Conservation (phyloP, 2,888 invertebrate genomes). For the Tetheella fluctuosa region DNA sequence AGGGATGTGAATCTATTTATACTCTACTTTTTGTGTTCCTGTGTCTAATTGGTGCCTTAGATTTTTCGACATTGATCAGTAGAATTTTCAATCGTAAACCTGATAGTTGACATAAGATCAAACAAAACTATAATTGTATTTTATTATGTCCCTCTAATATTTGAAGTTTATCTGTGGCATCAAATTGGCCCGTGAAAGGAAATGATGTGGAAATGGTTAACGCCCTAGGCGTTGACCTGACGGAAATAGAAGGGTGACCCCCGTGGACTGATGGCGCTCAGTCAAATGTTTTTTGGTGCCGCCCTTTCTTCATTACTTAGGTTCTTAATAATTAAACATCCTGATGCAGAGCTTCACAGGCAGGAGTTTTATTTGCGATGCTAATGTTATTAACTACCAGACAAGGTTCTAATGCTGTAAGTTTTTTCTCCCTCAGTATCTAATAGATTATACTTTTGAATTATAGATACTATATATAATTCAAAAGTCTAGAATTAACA, state of each 20-base stretch:
- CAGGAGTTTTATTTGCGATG: not conserved
- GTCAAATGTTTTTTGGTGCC: constrained; percentile 23
- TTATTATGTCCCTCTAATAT: no score
- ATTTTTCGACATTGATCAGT: not conserved
- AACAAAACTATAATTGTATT: no score
- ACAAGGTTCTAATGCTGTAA: not conserved
- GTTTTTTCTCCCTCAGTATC: no score
- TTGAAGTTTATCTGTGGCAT: constrained; percentile 36
- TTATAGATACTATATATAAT: no score
- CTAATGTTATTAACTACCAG: not conserved
- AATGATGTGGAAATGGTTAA: constrained; percentile 74
- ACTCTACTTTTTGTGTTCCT: not conserved
- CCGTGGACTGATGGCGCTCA: constrained; percentile 26
- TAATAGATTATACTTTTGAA: no score
- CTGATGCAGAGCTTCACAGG: not conserved
- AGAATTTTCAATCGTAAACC: no score
- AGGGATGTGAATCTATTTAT: no score
- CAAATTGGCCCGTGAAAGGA: constrained; percentile 60
- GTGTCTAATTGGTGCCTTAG: not conserved
- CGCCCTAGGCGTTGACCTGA: constrained; percentile 71
- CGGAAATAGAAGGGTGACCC: constrained; percentile 69
- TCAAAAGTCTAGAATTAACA: no score
- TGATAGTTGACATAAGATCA: no score
- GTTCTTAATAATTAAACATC: constrained; percentile 12
- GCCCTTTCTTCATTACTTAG: constrained; percentile 22